phyloP scores from a whole-genome alignment of 2,113 vertebrate genomes.

The Enhydra lutris region DNA sequence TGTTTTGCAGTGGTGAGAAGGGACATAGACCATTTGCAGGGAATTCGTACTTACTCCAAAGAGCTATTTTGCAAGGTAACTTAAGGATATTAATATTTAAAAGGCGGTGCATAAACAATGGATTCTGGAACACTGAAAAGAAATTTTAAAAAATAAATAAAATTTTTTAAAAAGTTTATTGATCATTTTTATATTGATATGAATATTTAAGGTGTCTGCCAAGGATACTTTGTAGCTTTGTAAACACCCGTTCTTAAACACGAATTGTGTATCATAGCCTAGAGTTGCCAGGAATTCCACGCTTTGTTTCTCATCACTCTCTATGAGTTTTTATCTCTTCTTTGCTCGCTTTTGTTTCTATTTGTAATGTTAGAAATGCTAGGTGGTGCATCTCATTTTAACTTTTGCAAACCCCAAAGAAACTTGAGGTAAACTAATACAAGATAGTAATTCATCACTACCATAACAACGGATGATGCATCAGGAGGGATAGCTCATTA shows the following conservation, averaged over 20 bases:
- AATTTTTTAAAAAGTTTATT: neutral
- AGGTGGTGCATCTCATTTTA: neutral
- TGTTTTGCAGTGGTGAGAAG: neutral
- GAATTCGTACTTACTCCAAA: neutral
- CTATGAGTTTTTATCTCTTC: neutral
- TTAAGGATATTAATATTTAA: neutral
- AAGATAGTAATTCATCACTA: too few relatives aligned
- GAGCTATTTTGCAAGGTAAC: neutral
- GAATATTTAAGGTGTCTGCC: neutral
- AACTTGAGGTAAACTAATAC: too few relatives aligned
- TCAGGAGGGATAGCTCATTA: too few relatives aligned
- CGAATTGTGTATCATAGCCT: neutral
- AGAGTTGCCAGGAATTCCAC: neutral
- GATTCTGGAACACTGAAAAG: too few relatives aligned
- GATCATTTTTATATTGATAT: neutral
- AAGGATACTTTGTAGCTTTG: neutral
- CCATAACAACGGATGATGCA: too few relatives aligned
- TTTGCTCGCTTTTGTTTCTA: neutral
- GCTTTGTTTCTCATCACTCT: neutral
- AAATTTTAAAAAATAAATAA: too few relatives aligned
- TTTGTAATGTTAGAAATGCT: neutral
- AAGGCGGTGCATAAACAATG: neutral
- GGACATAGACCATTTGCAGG: neutral
- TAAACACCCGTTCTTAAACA: neutral
- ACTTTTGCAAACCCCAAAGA: neutral